Evolutionary conservation across 2,888 invertebrate genomes (phyloP).

Genomic region (Baronia brevicornis): DNA sequence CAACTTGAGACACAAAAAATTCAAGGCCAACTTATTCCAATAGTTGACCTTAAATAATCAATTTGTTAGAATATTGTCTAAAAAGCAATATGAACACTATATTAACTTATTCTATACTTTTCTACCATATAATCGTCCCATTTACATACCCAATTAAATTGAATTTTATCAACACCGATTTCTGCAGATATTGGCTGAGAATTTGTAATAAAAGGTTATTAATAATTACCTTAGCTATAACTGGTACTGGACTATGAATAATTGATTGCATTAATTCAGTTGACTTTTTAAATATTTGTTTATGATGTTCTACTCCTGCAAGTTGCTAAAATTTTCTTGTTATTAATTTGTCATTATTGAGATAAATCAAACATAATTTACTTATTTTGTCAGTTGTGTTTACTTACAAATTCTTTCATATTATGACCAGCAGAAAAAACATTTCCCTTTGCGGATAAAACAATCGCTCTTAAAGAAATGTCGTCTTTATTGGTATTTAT

Average conservation of each 20-base stretch:
- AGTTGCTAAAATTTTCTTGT: slow-evolving; percentile 57
- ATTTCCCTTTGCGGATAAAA: slow-evolving; percentile 87
- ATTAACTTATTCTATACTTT: no score
- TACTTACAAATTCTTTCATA: slow-evolving; percentile 90
- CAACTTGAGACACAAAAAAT: no score
- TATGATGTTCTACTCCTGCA: slow-evolving; percentile 77
- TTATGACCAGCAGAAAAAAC: slow-evolving; percentile 98
- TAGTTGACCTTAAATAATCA: no score
- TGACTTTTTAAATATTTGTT: slow-evolving; percentile 83
- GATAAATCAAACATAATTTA: no score
- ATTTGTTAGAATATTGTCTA: no score
- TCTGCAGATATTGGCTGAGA: no score
- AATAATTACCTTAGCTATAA: slow-evolving; percentile 84
- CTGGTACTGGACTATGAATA: slow-evolving; percentile 86
- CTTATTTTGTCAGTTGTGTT: slow-evolving; percentile 4
- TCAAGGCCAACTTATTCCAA: no score
- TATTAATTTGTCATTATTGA: no score
- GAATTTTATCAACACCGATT: no score
- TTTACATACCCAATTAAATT: no score
- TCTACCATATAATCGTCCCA: no score
- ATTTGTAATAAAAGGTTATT: neutral
- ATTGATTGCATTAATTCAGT: slow-evolving; percentile 87
- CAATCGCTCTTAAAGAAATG: slow-evolving; percentile 82
- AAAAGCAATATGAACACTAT: no score
- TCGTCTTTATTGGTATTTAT: slow-evolving; percentile 77